These are phyloP conservation scores for Tridacna gigas DNA, from an alignment of 2,888 invertebrate species.

Conservation along the genomic window DNA sequence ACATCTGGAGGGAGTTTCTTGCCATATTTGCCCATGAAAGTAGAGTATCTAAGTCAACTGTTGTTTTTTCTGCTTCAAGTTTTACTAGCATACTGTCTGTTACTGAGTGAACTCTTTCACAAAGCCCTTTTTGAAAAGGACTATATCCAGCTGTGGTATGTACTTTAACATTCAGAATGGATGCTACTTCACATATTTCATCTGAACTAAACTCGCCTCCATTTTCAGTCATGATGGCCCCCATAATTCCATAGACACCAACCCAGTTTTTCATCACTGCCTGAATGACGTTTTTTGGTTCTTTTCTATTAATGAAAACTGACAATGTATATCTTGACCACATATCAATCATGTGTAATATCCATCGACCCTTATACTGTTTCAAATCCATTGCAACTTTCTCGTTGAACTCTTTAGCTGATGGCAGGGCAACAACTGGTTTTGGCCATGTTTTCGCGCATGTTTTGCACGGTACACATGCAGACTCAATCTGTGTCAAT, in stretches of 20 bases:
- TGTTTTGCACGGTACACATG: slow-evolving; percentile 48
- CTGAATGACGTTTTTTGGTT: slow-evolving; percentile 49
- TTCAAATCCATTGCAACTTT: slow-evolving; percentile 59
- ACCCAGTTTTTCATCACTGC: slow-evolving; percentile 59
- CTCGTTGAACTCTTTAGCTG: slow-evolving; percentile 54
- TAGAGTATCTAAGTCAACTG: slow-evolving; percentile 19
- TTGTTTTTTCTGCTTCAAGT: slow-evolving; percentile 36
- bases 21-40: slow-evolving; percentile 56
- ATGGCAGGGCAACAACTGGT: slow-evolving; percentile 49
- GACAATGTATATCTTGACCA: slow-evolving; percentile 53
- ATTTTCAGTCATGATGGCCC: slow-evolving; percentile 52
- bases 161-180: slow-evolving; percentile 37
- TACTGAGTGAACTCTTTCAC: slow-evolving; percentile 51
- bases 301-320: slow-evolving; percentile 42
- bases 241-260: slow-evolving; percentile 58
- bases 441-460: slow-evolving; percentile 50
- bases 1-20: slow-evolving; percentile 54
- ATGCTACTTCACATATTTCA: slow-evolving; percentile 54
- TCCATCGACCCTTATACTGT: slow-evolving; percentile 48
- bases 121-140: slow-evolving; percentile 31
- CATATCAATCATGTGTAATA: slow-evolving; percentile 59
- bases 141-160: slow-evolving; percentile 36
- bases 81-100: slow-evolving; percentile 58
- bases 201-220: slow-evolving; percentile 23
- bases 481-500: slow-evolving; percentile 19